These are phyloP conservation scores for Serranus cabrilla DNA, from an alignment of 2,797 vertebrate genomes.

Conservation along the genomic window DNA sequence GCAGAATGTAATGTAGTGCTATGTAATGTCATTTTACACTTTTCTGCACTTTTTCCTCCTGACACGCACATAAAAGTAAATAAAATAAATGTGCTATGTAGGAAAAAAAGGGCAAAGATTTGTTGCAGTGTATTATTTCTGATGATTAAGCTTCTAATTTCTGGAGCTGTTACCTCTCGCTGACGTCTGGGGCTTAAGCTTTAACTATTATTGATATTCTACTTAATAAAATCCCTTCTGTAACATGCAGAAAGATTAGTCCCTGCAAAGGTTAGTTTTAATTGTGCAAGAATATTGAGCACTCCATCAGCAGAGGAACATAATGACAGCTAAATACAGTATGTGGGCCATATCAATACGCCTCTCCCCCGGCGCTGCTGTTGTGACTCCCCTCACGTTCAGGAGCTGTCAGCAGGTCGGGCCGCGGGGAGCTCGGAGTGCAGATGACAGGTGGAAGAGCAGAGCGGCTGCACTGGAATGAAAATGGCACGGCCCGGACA, in stretches of 20 bases:
- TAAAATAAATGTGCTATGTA: background rate
- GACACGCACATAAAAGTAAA: background rate
- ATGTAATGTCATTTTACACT: background rate
- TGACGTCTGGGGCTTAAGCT: background rate
- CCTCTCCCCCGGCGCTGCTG: slow-evolving; percentile 37
- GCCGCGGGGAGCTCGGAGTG: slow-evolving; percentile 61
- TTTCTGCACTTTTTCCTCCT: background rate
- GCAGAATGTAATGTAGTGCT: fast-evolving
- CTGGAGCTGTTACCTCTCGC: background rate
- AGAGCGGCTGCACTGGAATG: slow-evolving; percentile 76
- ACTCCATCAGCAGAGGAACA: slow-evolving; percentile 41
- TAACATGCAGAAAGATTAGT: slow-evolving; percentile 14
- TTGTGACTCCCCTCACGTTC: slow-evolving; percentile 73
- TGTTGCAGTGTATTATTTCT: slow-evolving; percentile 7
- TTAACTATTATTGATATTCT: slow-evolving; percentile 19
- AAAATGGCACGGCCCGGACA: slow-evolving; percentile 79
- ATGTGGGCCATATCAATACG: slow-evolving; percentile 21
- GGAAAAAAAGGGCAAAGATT: background rate
- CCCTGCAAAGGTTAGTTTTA: slow-evolving; percentile 40
- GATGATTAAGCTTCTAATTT: background rate
- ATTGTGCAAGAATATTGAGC: slow-evolving; percentile 22
- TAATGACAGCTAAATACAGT: slow-evolving; percentile 39
- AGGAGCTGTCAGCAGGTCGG: slow-evolving; percentile 74
- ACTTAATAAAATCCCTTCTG: background rate
- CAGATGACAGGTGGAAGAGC: slow-evolving; percentile 85